Base-by-base conservation (phyloP, 1,140 invertebrate genomes). In the Nebria ingens region DNA sequence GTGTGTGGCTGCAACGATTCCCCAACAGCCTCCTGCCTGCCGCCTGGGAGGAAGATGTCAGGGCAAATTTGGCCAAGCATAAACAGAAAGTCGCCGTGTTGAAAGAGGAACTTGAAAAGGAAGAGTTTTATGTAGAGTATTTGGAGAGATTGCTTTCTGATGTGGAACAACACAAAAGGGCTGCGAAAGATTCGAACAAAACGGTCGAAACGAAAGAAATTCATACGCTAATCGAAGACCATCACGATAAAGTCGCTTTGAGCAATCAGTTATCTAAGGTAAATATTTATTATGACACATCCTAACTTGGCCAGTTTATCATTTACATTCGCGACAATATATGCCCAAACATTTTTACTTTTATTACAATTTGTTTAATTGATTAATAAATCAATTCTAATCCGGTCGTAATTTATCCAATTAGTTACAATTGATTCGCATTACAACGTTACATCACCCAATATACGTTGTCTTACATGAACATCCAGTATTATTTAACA, bases 101-200 rank as follows among this genome's bases (percentile, higher is more conserved):
- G 50, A 82, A 82, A 67, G 87, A 91, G 65, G 89, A 92, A 71
- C 72, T 93, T 22, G 87, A 91, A 65, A 89, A 92, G 67, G 90
- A 93, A 73, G 85, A 91, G 66, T 86, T 91, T 65, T 93, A 93
- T 65, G 89, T 93, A 4, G 86, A 91, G 68, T 93, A 92, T 73
- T 75, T 93, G 60, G 87, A 92, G 69, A 79, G 85, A 55, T 69
- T 92, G 38, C 67, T 93, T 17, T 84, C 84, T 51, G 88, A 91
- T 72, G 87, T 90, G 6, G 87, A 89, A 62, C 81, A 85, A 61
- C 84, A 85, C 61, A 84, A 83, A 71, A 71, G 53, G 62, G 64
- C 56, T 58, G 65, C 23, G 62, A 60, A 38, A 62, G 58, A 52
- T 12, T 22, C 3, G 59, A 66, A 54, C 59, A 65, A 60, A 54